Evolutionary conservation across 92 coral and sea anemone species (phyloP).

Genomic region (Meandrina meandrites): DNA sequence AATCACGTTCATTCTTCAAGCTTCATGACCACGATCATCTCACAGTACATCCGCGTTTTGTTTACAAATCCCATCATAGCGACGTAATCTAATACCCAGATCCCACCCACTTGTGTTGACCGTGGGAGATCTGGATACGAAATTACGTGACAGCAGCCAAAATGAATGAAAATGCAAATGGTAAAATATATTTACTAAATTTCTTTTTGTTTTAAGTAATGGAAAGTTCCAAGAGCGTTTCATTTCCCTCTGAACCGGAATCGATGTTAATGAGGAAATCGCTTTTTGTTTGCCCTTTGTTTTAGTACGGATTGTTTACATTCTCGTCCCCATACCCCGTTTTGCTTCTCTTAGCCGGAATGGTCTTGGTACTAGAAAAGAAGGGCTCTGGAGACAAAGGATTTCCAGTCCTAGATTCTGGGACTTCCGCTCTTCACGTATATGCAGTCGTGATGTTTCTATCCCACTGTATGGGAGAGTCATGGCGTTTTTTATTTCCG

Average conservation of each 20-base stretch:
- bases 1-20: not conserved
- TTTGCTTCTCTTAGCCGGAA: too few relatives aligned
- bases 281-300: not conserved
- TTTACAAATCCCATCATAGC: not conserved
- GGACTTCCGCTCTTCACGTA: too few relatives aligned
- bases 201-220: not conserved
- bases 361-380: too few relatives aligned
- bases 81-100: not conserved
- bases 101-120: not conserved
- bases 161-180: not conserved
- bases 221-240: not conserved
- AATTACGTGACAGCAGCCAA: not conserved
- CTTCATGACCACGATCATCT: not conserved
- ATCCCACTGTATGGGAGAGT: too few relatives aligned
- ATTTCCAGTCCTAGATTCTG: too few relatives aligned
- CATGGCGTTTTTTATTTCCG: too few relatives aligned
- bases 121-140: conserved; percentile 1
- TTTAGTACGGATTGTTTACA: not conserved
- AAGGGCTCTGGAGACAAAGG: too few relatives aligned
- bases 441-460: too few relatives aligned
- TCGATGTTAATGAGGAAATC: not conserved
- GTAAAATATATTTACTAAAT: not conserved
- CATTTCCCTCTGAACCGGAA: not conserved
- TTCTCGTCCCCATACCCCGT: too few relatives aligned
- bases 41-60: not conserved